These are phyloP conservation scores for Lasius fuliginosus DNA, from an alignment of 2,888 invertebrate species.

Conservation along the genomic window DNA sequence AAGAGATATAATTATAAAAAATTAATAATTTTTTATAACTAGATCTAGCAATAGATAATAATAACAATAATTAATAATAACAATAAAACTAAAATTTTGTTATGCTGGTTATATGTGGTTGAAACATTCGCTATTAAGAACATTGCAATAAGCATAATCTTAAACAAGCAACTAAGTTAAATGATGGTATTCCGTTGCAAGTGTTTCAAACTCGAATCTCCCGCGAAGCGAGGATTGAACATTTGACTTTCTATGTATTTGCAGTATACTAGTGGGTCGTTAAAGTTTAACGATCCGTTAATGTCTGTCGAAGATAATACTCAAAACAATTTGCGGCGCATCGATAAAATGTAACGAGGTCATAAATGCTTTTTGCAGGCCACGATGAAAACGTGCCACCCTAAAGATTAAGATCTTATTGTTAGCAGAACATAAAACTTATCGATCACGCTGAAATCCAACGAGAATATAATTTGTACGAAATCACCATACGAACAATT, in stretches of 20 bases:
- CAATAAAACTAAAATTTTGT: too few relatives aligned
- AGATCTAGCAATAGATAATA: background rate
- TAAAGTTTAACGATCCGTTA: conserved; percentile 55
- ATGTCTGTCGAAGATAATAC: conserved; percentile 46
- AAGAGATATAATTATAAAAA: background rate
- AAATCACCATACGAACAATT: conserved; percentile 11
- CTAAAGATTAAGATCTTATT: background rate
- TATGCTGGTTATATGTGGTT: background rate
- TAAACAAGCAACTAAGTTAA: conserved; percentile 36
- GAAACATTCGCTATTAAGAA: background rate
- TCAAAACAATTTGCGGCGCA: conserved; percentile 36
- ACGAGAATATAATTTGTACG: background rate
- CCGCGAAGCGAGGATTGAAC: conserved; percentile 34
- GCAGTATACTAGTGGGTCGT: conserved; percentile 3
- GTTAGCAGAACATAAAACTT: background rate
- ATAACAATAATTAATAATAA: background rate
- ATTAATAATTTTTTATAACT: background rate
- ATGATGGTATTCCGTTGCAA: conserved; percentile 19
- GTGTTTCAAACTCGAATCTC: conserved; percentile 30
- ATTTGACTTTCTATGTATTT: conserved; percentile 43
- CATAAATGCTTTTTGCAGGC: conserved; percentile 18
- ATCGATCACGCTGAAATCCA: background rate
- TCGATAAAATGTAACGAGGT: conserved; percentile 36
- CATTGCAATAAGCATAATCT: conserved; percentile 25
- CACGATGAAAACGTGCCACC: background rate